Evolutionary conservation across 37 sponge, comb jelly and placozoan species (phyloP), one percentile per base, ranked within the genome.

Genomic region (Amphimedon queenslandica): DNA sequence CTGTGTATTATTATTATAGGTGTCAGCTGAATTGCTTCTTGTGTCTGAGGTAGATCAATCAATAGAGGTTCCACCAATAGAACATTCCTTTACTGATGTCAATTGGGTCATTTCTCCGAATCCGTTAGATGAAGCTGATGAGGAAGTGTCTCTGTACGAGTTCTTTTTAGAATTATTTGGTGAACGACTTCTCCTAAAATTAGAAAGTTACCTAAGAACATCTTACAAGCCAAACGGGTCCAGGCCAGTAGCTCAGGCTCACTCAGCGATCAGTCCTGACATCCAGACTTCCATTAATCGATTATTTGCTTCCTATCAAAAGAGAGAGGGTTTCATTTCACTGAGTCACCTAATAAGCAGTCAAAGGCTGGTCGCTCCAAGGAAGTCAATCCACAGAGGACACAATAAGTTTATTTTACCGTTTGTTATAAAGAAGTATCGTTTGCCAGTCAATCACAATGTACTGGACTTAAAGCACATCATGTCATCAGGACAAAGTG

Each of bases 141-240:
- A n/a, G n/a, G n/a, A n/a, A n/a, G n/a, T n/a, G n/a, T n/a, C n/a
- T 39, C 70, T 85, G 40, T 85, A 85, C 23, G 69, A 67, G 18
- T 73, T 29, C 61, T 63, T 85, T 34, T 43, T 71, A 25, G 85
- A 78, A 23, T 11, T 85, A n/a, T 85, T 85, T 78, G 85, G 85
- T 4, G 85, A 85, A 63, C 78, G 75, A 8, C 32, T 85, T 47
- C 16, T 23, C 10, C 55, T 74, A 1, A 30, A 47, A 8, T 58
- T 85, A 25, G 61, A 60, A 60, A n/a, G 27, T 5, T n/a, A 60
- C 27, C 5, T 25, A n/a, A 18, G 53, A 18, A 47, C 13, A 18
- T 47, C 53, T 18, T 18, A 47, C 53, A 8, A 8, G 13, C 13
- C 53, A 47, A 47, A 47, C 13, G 53, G 13, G 13, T 8, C 8